Evolutionary conservation across 2,888 invertebrate genomes (phyloP).

Genomic region (Chloroclystis v-ata): DNA sequence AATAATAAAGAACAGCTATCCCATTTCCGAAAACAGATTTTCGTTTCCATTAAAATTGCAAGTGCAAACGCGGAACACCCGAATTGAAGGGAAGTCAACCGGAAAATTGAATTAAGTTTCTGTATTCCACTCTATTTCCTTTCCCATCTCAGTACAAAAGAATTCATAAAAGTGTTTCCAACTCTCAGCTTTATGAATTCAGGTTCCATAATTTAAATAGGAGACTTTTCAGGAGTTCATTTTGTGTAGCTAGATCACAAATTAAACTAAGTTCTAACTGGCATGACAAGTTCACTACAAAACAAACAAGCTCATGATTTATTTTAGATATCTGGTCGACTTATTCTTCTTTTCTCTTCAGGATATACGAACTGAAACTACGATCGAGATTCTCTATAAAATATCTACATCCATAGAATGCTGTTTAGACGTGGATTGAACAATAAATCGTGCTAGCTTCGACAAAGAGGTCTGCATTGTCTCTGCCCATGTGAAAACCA

Average conservation of each 20-base stretch:
- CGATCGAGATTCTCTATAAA: no score
- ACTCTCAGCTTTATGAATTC: not conserved
- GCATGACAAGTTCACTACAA: no score
- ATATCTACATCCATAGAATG: no score
- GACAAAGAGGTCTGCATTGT: not conserved
- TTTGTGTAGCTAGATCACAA: no score
- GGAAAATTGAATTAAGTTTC: conserved; percentile 6
- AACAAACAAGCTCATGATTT: no score
- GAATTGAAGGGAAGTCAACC: conserved; percentile 2
- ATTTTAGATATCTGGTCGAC: no score
- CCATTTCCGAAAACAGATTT: not conserved
- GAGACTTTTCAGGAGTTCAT: no score
- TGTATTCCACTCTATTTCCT: conserved; percentile 11
- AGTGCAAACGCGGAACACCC: conserved; percentile 2
- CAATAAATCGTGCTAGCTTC: not conserved
- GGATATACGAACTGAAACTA: no score
- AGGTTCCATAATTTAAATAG: not conserved
- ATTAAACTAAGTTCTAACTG: no score
- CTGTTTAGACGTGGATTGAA: no score
- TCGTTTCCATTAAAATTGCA: not conserved
- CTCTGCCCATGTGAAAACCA: not conserved
- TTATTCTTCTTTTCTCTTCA: no score
- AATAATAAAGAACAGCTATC: not conserved
- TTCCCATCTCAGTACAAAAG: conserved; percentile 2
- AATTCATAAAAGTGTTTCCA: not conserved